Base-by-base conservation (phyloP, 2,113 vertebrate genomes). In the Loxodonta africana region DNA sequence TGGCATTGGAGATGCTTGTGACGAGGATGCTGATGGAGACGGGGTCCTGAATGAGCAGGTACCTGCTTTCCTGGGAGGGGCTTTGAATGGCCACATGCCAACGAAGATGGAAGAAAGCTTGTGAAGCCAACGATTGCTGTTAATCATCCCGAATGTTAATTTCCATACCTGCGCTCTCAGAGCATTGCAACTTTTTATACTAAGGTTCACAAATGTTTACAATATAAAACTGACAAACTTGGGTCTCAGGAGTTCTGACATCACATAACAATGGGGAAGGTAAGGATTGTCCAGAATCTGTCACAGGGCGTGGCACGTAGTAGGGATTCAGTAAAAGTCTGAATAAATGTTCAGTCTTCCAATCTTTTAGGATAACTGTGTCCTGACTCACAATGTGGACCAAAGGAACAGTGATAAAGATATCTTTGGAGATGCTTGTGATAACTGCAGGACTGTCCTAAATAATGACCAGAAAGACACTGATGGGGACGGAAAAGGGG, bases 381-480 rank as follows among this genome's bases (percentile, higher is more conserved):
- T 99, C 97, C 98, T 99, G 87, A 98, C 97, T 89, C 98, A 98
- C 44, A 99, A 99, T n/a, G 83, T 99, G 92, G 99, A 99, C 96
- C 99, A 99, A 97, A 99, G 97, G 98, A 99, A 99, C 83, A 99
- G 98, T 0, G 99, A 99, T 80, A 99, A 99, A 92, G 99, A 99
- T 96, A 97, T 99, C 89, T 99, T 99, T 20, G 99, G 99, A 5
- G 99, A 99, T 1, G 99, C 99, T 57, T 99, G 99, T 98, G 99
- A 99, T 97, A 99, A 99, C 97, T 99, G 99, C 96, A 97, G 78
- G 60, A 98, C 94, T 0, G 85, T 99, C 9, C 97, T 99, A 21
- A 99, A 99, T 96, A 99, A 99, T 11, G 99, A 99, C 97, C 99
- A 99, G 98, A 99, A 96, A 63, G 99, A 99, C 93, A 99, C 99